Evolutionary conservation across 2,113 vertebrate genomes (phyloP), one percentile per base, ranked within the genome.

Genomic region (Echinops telfairi): DNA sequence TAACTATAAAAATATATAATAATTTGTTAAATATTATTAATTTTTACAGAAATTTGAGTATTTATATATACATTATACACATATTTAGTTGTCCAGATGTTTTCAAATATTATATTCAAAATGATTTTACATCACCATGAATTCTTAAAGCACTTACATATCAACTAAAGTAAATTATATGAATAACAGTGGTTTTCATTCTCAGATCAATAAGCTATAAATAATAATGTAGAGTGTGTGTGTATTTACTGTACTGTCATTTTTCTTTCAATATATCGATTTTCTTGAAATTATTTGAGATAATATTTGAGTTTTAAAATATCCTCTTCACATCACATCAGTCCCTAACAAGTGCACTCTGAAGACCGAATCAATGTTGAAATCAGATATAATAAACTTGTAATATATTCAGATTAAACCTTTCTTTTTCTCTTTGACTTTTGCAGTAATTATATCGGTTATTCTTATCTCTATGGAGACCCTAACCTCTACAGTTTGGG

Each of bases 231-330:
- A 80, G 79, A 23, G 12, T n/a, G 20, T 33, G 27, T 73, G 29
- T 38, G 1, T 25, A 68, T 79, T 88, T 85, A 83, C 27, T 2
- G 60, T 6, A 40, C 16, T 80, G 19, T 53, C 27, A 62, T 85
- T 93, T 94, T 88, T 91, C 53, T 86, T 90, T 62, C 43, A 0
- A 86, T 22, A 47, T 89, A 91, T 33, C 86, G 58, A 95, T 86
- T 88, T 93, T 88, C 12, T 86, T 82, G 22, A 86, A 75, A 10
- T 3, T 43, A 90, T 53, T 4, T 31, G 47, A 53, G 47, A 53
- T 53, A 53, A 53, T 53, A 53, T 83, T 25, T 29, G 15, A 4
- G 58, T 89, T 75, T 77, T 53, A 86, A 40, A 62, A 12, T 83
- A 88, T 79, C 86, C 87, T 77, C 58, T 83, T 92, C 78, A 62